phyloP scores from a whole-genome alignment of 2,797 vertebrate species.

The Acrocephalus scirpaceus region DNA sequence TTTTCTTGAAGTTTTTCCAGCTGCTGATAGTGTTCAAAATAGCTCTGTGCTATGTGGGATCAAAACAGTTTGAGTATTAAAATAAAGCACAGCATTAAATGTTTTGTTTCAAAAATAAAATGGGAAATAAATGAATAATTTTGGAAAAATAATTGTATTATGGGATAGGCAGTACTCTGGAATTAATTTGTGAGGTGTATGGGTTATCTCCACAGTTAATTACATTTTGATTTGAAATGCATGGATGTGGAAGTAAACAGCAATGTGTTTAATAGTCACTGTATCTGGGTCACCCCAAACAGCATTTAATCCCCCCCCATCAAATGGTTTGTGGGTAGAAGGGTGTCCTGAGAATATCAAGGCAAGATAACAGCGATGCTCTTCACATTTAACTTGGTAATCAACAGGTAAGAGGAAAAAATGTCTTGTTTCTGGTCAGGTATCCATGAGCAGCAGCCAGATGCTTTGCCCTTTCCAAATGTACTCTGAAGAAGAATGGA shows the following conservation, averaged over 20 bases:
- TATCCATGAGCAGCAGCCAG: conserved; percentile 27
- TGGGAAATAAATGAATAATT: background rate
- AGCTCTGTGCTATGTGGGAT: background rate
- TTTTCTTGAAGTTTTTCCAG: background rate
- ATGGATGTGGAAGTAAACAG: background rate
- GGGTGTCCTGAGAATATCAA: conserved; percentile 35
- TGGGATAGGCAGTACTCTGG: background rate
- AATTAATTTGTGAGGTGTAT: background rate
- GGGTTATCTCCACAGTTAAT: conserved; percentile 29
- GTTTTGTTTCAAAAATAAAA: conserved; percentile 8
- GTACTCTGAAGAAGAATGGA: conserved; percentile 71
- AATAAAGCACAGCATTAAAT: background rate
- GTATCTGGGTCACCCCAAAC: background rate
- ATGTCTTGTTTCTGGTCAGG: conserved; percentile 34
- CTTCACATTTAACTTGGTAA: conserved; percentile 55
- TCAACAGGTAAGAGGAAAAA: conserved; percentile 44
- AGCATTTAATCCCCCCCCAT: conserved; percentile 10
- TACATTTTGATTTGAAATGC: conserved; percentile 23
- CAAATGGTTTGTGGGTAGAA: conserved; percentile 19
- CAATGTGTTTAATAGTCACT: background rate
- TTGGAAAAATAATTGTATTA: conserved; percentile 2
- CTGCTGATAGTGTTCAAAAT: background rate
- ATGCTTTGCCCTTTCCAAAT: conserved; percentile 71
- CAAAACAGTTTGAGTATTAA: conserved; percentile 2
- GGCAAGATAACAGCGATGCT: conserved; percentile 46